Evolutionary conservation across 2,113 vertebrate species (phyloP), one percentile per base, ranked within the genome.

Genomic region (Cyanoderma ruficeps): DNA sequence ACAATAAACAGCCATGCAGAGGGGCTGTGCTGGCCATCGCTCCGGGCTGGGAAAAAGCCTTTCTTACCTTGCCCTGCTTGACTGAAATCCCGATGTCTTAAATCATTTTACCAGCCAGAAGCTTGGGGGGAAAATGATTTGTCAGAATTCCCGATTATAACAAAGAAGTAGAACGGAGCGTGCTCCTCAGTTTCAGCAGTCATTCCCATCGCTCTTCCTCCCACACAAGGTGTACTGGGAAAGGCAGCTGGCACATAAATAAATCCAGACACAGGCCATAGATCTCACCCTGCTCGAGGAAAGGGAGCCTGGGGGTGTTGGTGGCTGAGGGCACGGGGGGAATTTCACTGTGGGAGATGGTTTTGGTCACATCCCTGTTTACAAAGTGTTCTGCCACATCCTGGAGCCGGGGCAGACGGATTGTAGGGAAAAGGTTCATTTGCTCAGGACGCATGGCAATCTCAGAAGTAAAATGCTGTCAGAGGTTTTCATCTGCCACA

Each of bases 401-500:
- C 74, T 35, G 59, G 44, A 80, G 87, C 50, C 2, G 5, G 65
- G 60, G 37, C 47, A 33, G 77, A 70, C 11, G 85, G 75, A 77
- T 86, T 79, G 77, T 39, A 77, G 96, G 93, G 50, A 67, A 46
- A 80, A 52, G 84, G 37, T 60, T 93, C 63, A 60, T 96, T 94
- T 85, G 39, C 60, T 78, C 6, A n/a, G 55, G 70, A 90, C 84
- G 70, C 64, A 93, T 95, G 88, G 79, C 0, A 3, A 52, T 61
- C 87, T 83, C 31, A 16, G 39, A 77, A 79, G 92, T 47, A 50
- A 81, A 87, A 85, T 46, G 21, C 72, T 17, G 5, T 69, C 41
- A n/a, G 53, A 69, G 86, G 88, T 93, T 96, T 97, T 93, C n/a
- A 42, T 96, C 93, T 70, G 84, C 60, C 42, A n/a, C 76, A 59